Evolutionary conservation across 2,113 vertebrate species (phyloP).

Genomic region (Ochotona curzoniae): DNA sequence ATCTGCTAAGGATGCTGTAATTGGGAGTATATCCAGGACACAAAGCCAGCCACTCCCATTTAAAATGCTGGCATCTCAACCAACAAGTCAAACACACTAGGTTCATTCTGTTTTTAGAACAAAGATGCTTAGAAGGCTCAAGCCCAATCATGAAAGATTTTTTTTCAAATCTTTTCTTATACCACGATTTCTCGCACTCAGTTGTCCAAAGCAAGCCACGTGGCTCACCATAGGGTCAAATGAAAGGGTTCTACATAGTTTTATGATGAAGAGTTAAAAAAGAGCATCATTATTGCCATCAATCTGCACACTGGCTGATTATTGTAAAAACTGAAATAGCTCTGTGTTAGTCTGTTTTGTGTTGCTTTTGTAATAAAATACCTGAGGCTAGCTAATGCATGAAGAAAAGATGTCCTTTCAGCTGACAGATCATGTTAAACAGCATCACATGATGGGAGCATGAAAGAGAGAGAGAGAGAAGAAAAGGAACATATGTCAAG

Average conservation of each 20-base stretch:
- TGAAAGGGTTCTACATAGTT: neutral
- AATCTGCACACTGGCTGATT: neutral
- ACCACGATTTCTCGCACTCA: neutral
- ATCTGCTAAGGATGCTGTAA: too few species aligned
- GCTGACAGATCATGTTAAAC: too few species aligned
- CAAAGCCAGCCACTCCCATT: too few species aligned
- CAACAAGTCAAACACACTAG: neutral
- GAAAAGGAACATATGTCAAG: too few species aligned
- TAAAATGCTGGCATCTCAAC: too few species aligned
- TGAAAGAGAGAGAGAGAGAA: too few species aligned
- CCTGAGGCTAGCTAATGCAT: too few species aligned
- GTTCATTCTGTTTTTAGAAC: neutral
- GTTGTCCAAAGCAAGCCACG: neutral
- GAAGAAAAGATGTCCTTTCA: too few species aligned
- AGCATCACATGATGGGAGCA: too few species aligned
- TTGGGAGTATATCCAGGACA: too few species aligned
- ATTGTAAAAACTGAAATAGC: neutral
- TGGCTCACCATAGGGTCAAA: neutral
- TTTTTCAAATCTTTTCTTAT: neutral
- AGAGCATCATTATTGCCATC: neutral
- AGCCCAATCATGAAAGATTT: neutral
- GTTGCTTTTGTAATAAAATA: too few species aligned
- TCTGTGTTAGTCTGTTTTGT: too few species aligned
- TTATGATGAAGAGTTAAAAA: neutral
- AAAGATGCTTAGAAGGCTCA: slow-evolving; percentile 16